Base-by-base conservation (phyloP, 2,797 vertebrate species). In the Clarias fuscus region DNA sequence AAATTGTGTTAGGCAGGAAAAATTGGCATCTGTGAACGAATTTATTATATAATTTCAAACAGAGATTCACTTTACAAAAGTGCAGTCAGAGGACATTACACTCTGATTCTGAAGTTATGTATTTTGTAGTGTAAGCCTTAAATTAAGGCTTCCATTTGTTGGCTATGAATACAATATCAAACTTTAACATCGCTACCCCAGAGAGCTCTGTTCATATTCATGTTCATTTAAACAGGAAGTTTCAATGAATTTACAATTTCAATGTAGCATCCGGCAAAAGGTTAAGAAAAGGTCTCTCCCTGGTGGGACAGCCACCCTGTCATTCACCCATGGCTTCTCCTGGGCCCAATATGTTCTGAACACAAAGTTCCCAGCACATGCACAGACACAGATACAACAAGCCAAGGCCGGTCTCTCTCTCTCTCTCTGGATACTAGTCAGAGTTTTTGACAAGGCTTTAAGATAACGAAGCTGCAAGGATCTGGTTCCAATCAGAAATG, bases 301-400 rank as follows among this genome's bases (percentile, higher is more conserved):
- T 82, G 87, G 92, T 87, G 90, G 78, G 78, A 84, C 65, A 84
- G 85, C 82, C 87, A 88, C 85, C 86, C 86, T 90, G 87, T 90
- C 90, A 86, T 92, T 92, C 88, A 91, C 86, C 89, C 90, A 81
- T 80, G 84, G 88, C 90, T 92, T 94, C 91, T 91, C 87, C 75
- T 27, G 91, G 89, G 86, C 88, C 85, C 88, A 86, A 89, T 88
- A 91, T 90, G 86, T 91, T 70, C 76, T 86, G 85, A 86, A 65
- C 85, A 86, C 56, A 82, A 88, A 83, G 78, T 84, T 91, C 84
- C 90, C 88, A 86, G 84, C 87, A 87, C 86, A 88, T 85, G 88
- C 70, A 86, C 43, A 87, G 13, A 79, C 61, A 88, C 27, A 59
- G 61, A 59, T 73, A 87, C 58, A 84, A 70, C 86, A 84, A 64